phyloP scores from a whole-genome alignment of 2,113 vertebrate species.

The Collichthys lucidus region DNA sequence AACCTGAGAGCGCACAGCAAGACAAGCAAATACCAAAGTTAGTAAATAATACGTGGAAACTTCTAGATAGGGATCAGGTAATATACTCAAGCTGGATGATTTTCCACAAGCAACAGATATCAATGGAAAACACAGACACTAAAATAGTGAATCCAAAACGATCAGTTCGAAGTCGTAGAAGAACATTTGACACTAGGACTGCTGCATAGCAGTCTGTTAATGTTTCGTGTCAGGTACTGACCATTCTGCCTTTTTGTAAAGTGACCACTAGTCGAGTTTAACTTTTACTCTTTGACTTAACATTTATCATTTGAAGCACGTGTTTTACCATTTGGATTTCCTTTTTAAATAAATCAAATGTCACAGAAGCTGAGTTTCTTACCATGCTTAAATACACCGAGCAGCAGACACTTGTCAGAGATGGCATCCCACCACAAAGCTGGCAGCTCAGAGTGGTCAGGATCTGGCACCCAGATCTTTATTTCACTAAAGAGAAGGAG shows the following conservation, averaged over 20 bases:
- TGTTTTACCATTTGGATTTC: not conserved
- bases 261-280: not conserved
- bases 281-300: not conserved
- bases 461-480: slow-evolving; percentile 96
- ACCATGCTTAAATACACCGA: slow-evolving; percentile 98
- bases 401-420: slow-evolving; percentile 95
- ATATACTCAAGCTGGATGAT: slow-evolving; percentile 24
- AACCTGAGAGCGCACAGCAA: slow-evolving; percentile 83
- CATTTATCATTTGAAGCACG: too few species aligned
- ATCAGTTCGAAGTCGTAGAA: not conserved
- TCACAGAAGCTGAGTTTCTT: slow-evolving; percentile 62
- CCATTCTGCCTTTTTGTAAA: not conserved
- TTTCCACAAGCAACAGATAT: slow-evolving; percentile 32
- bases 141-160: not conserved
- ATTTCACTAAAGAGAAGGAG: slow-evolving; percentile 86
- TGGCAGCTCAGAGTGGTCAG: slow-evolving; percentile 95
- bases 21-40: slow-evolving; percentile 35
- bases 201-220: not conserved
- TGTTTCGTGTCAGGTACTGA: not conserved
- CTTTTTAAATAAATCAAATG: not conserved
- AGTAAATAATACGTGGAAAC: slow-evolving; percentile 27
- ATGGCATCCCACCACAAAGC: slow-evolving; percentile 95
- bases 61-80: slow-evolving; percentile 5
- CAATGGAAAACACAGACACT: not conserved
- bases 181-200: not conserved